These are phyloP conservation scores for Euthynnus affinis DNA, from an alignment of 2,797 vertebrate species.

Conservation along the genomic window DNA sequence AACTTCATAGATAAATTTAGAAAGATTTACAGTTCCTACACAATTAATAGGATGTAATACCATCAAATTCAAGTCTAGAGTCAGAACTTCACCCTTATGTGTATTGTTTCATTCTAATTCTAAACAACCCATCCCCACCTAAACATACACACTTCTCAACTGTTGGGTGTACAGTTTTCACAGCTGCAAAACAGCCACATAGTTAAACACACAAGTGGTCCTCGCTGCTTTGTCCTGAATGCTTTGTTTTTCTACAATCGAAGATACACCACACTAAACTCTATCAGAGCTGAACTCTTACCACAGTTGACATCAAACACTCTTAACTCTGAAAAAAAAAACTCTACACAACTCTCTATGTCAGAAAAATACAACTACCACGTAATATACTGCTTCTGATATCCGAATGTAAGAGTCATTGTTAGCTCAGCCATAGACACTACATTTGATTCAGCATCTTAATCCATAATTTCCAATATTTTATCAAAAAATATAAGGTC, in stretches of 20 bases:
- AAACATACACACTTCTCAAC: not conserved
- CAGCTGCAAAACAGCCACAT: constrained; percentile 58
- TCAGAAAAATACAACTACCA: not conserved
- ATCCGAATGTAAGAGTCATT: not conserved
- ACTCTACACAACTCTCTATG: not conserved
- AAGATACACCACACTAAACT: not conserved
- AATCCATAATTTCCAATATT: too few relatives aligned
- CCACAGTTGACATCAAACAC: not conserved
- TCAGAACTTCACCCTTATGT: too few relatives aligned
- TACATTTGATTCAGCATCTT: not conserved
- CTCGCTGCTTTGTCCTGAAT: constrained; percentile 25
- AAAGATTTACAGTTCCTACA: not conserved
- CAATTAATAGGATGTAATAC: too few relatives aligned
- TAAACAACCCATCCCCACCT: not conserved
- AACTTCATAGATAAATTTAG: too few relatives aligned
- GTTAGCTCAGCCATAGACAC: too few relatives aligned
- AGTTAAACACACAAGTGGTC: constrained; percentile 14
- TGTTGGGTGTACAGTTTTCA: constrained; percentile 31
- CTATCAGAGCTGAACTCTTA: not conserved
- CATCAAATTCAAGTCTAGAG: too few relatives aligned
- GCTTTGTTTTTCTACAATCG: constrained; percentile 1
- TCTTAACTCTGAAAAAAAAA: too few relatives aligned
- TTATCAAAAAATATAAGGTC: too few relatives aligned
- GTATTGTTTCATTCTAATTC: too few relatives aligned
- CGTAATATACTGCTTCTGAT: not conserved